Evolutionary conservation across 2,888 invertebrate genomes (phyloP), one percentile per base, ranked within the genome.

Genomic region (Cryptosula pallasiana): DNA sequence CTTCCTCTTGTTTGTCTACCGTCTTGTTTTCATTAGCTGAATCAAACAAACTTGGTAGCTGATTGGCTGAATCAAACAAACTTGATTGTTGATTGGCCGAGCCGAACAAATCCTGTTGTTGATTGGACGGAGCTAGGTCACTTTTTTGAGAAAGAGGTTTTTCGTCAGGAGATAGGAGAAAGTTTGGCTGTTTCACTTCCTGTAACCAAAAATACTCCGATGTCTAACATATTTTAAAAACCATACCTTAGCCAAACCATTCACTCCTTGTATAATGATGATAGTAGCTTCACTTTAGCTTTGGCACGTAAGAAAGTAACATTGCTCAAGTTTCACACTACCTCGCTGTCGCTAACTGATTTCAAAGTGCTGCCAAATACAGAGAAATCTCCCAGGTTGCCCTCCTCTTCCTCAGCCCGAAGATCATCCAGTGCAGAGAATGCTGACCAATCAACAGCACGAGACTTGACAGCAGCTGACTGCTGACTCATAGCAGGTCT

Each of bases 401-500:
- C 63, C n/a, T 63, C 63, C 32, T 63, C 63, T n/a, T 63, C 63
- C 32, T 63, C 63, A 32, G 63, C 63, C 5, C 63, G 29, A 27
- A 63, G n/a, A 16, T 27, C 63, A 32, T 63, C 63, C 32, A 63
- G 63, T 25, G 63, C 63, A 32, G 63, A 29, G 34, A 63, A 63
- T 5, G 63, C 27, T 63, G 63, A 63, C 63, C 63, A 63, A 63
- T 63, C 63, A 63, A 63, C 63, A 13, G 63, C 63, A 32, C 32
- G 63, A 5, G 63, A 63, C n/a, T 63, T 63, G 3, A 63, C n/a
- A n/a, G n/a, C n/a, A n/a, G n/a, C n/a, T n/a, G n/a, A n/a, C n/a
- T n/a, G n/a, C n/a, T n/a, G n/a, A n/a, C n/a, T n/a, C n/a, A n/a
- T n/a, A n/a, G n/a, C n/a, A n/a, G n/a, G n/a, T n/a, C n/a, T n/a